These are phyloP conservation scores for Leptinotarsa juncta DNA, from an alignment of 2,888 invertebrate genomes.

Conservation along the genomic window DNA sequence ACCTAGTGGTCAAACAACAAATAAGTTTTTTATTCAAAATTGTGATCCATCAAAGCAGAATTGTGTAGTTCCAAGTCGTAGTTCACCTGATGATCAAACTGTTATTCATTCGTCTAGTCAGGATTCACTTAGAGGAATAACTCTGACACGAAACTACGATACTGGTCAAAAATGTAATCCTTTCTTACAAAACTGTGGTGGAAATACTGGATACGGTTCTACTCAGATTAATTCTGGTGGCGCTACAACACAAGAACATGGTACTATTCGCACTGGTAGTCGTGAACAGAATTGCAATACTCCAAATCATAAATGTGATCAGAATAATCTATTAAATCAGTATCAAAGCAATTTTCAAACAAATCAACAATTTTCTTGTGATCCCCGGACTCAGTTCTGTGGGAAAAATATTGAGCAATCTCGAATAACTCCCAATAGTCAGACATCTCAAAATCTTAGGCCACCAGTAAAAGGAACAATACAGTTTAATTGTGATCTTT, in stretches of 20 bases:
- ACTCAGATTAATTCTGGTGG: neutral
- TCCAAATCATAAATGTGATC: constrained; percentile 7
- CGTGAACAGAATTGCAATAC: constrained; percentile 7
- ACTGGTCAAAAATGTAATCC: constrained; percentile 17
- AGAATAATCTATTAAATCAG: neutral
- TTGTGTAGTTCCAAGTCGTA: constrained; percentile 21
- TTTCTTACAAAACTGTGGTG: constrained; percentile 18
- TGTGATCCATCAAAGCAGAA: constrained; percentile 28
- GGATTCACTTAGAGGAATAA: neutral
- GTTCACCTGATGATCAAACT: too few relatives aligned
- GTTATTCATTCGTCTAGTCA: neutral
- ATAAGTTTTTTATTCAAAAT: neutral
- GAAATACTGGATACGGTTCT: neutral
- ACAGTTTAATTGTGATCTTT: constrained; percentile 19
- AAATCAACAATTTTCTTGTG: constrained; percentile 17
- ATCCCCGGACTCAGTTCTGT: constrained; percentile 26
- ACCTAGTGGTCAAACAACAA: constrained; percentile 12
- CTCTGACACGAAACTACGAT: neutral
- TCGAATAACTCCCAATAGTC: neutral
- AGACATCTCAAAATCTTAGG: constrained; percentile 1
- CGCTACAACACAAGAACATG: neutral
- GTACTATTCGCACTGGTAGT: neutral
- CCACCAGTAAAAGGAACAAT: neutral
- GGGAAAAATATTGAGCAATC: constrained; percentile 19
- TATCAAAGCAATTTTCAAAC: neutral